Conservation (phyloP, 2,797 vertebrate genomes). For the Leuciscus waleckii region DNA sequence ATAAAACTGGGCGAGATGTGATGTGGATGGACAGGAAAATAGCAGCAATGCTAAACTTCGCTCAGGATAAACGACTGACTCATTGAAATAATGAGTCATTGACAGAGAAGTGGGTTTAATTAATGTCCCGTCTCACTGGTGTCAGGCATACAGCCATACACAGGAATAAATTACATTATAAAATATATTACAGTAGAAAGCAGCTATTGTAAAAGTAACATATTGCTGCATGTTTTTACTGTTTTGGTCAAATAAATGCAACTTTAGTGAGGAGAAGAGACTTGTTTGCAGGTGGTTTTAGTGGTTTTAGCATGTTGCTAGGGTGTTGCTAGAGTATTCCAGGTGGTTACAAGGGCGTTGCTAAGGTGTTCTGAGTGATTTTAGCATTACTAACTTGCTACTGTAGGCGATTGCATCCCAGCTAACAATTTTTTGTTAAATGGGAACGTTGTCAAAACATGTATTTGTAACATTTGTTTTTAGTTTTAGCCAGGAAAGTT, state of each 20-base stretch:
- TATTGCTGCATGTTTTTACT: not conserved
- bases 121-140: not conserved
- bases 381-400: not conserved
- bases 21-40: not conserved
- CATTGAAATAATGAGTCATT: conserved; percentile 9
- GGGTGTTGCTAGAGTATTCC: not conserved
- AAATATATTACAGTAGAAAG: not conserved
- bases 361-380: not conserved
- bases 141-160: not conserved
- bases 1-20: not conserved
- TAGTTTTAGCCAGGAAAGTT: not conserved
- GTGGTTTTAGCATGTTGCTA: not conserved
- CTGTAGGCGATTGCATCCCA: not conserved
- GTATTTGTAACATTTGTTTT: too few relatives aligned
- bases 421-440: not conserved
- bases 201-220: not conserved
- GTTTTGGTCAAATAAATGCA: not conserved
- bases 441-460: too few relatives aligned
- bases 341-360: not conserved
- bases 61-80: not conserved
- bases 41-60: not conserved
- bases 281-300: not conserved
- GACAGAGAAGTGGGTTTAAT: conserved; percentile 1
- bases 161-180: not conserved
- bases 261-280: too few relatives aligned